These are phyloP conservation scores for Homarus americanus DNA, from an alignment of 1,140 invertebrate genomes.

Conservation along the genomic window DNA sequence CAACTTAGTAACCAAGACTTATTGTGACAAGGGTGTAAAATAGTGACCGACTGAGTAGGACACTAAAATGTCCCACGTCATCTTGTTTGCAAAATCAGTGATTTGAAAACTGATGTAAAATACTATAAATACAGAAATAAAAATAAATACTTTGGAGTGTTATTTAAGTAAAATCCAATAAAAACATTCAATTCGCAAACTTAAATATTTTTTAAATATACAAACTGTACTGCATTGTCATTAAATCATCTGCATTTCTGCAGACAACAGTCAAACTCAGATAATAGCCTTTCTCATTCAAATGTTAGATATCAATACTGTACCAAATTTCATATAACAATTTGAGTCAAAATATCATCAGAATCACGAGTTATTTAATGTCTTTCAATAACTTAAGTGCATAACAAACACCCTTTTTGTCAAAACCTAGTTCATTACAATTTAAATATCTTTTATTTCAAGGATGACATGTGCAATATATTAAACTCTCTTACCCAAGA, in stretches of 20 bases:
- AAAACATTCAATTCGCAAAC: too few relatives aligned
- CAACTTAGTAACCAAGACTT: neutral
- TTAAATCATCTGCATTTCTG: neutral
- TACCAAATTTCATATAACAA: neutral
- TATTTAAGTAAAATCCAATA: slow-evolving; percentile 45
- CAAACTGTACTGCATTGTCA: neutral
- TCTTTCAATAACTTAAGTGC: neutral
- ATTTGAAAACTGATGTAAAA: neutral
- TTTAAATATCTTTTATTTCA: neutral
- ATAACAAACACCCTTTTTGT: neutral
- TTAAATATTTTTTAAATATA: too few relatives aligned
- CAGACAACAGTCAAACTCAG: neutral
- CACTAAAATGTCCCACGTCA: too few relatives aligned
- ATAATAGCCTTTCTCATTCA: neutral
- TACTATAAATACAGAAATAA: slow-evolving; percentile 15
- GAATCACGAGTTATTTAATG: neutral
- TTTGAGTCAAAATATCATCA: neutral
- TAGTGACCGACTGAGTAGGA: neutral
- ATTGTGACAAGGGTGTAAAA: neutral
- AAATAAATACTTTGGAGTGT: slow-evolving; percentile 12
- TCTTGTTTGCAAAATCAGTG: neutral
- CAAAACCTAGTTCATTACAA: too few relatives aligned
- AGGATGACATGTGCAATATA: neutral
- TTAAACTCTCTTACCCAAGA: neutral
- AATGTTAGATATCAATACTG: neutral